These are phyloP conservation scores for Tachina fera DNA, from an alignment of 2,888 invertebrate species.

Conservation along the genomic window DNA sequence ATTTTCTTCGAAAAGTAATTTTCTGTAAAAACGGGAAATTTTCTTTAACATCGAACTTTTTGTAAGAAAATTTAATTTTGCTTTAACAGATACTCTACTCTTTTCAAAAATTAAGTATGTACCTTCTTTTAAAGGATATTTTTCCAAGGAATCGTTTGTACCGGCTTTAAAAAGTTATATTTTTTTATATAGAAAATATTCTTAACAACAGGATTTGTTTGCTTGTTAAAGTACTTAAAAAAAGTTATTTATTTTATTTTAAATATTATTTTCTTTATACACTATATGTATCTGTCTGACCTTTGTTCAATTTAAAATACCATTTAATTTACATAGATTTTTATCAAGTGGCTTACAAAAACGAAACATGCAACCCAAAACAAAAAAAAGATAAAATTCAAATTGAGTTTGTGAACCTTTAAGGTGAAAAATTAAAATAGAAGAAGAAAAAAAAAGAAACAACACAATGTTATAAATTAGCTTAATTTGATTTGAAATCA, in stretches of 20 bases:
- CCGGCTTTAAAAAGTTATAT: too few relatives aligned
- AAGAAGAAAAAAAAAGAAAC: background rate
- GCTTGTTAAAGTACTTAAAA: too few relatives aligned
- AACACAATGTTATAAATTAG: slow-evolving; percentile 47
- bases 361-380: background rate
- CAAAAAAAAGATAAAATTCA: slow-evolving; percentile 12
- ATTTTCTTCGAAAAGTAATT: too few relatives aligned
- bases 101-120: too few relatives aligned
- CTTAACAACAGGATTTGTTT: too few relatives aligned
- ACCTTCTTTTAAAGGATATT: too few relatives aligned
- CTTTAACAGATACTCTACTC: too few relatives aligned
- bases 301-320: background rate
- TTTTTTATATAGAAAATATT: too few relatives aligned
- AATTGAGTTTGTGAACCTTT: slow-evolving; percentile 9
- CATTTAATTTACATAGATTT: slow-evolving; percentile 41
- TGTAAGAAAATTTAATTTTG: too few relatives aligned
- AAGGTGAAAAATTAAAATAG: background rate
- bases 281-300: background rate
- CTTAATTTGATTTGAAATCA: slow-evolving; percentile 50
- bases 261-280: background rate
- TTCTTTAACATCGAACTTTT: too few relatives aligned
- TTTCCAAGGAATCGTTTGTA: too few relatives aligned
- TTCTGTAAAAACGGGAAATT: too few relatives aligned
- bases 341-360: slow-evolving; percentile 13
- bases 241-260: background rate